These are phyloP conservation scores for Pipistrellus pipistrellus DNA, from an alignment of 2,797 vertebrate species.

Conservation along the genomic window DNA sequence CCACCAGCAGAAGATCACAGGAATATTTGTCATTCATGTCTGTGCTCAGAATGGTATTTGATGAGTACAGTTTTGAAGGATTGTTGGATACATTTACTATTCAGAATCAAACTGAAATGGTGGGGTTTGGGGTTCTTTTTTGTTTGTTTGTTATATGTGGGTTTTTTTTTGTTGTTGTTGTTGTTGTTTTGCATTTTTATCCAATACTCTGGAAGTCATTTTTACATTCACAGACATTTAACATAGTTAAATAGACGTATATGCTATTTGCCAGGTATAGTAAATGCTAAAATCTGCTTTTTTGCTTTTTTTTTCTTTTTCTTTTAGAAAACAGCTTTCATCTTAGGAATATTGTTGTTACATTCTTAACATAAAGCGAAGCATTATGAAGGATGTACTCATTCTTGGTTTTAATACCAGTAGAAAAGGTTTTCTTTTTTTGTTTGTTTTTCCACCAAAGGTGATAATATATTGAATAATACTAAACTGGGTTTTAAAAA, in stretches of 20 bases:
- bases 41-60: conserved; percentile 66
- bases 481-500: not conserved
- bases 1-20: conserved; percentile 64
- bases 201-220: conserved; percentile 68
- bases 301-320: conserved; percentile 37
- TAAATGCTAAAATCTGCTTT: conserved; percentile 76
- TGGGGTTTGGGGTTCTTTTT: not conserved
- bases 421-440: conserved; percentile 20
- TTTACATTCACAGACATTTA: conserved; percentile 76
- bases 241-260: conserved; percentile 68
- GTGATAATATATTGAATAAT: conserved; percentile 2
- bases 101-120: conserved; percentile 71
- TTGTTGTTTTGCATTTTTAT: conserved; percentile 56
- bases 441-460: not conserved
- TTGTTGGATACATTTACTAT: conserved; percentile 71
- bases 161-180: not conserved
- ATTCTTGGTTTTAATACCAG: conserved; percentile 57
- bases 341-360: conserved; percentile 65
- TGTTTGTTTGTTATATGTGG: not conserved
- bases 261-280: conserved; percentile 77
- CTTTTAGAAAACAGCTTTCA: conserved; percentile 72
- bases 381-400: conserved; percentile 55
- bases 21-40: conserved; percentile 71
- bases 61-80: conserved; percentile 72
- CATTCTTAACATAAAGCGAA: conserved; percentile 70